Conservation (phyloP, 1,140 invertebrate species). For the Halesus radiatus region DNA sequence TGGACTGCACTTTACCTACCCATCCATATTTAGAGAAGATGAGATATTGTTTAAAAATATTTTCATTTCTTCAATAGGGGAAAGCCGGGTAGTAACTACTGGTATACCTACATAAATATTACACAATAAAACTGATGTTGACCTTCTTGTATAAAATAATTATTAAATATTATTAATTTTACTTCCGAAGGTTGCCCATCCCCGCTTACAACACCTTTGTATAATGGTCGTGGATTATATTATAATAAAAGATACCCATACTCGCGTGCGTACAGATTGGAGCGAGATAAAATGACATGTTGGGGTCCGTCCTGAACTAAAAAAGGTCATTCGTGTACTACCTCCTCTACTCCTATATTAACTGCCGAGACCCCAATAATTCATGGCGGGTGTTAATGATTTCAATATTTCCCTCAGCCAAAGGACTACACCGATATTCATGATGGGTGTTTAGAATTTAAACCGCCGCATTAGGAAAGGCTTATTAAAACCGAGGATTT, state of each 20-base stretch:
- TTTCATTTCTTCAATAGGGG: no score
- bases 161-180: not conserved
- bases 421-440: slow-evolving; percentile 44
- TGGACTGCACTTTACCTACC: no score
- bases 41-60: no score
- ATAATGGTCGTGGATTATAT: slow-evolving; percentile 54
- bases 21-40: no score
- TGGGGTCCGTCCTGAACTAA: slow-evolving; percentile 51
- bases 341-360: slow-evolving; percentile 47
- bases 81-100: no score
- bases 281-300: slow-evolving; percentile 53
- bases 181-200: not conserved
- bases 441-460: slow-evolving; percentile 45
- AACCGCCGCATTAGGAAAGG: slow-evolving; percentile 36
- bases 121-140: no score
- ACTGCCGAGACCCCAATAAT: slow-evolving; percentile 50
- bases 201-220: slow-evolving; percentile 44
- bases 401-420: slow-evolving; percentile 39
- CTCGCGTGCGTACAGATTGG: slow-evolving; percentile 54
- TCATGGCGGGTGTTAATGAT: slow-evolving; percentile 52
- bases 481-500: slow-evolving; percentile 16
- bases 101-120: no score
- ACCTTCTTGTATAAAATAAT: not conserved
- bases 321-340: slow-evolving; percentile 52
- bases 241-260: slow-evolving; percentile 56